Percentiles rank a stretch among this genome's conserved stretches.
phyloP scores from a whole-genome alignment of 2,797 vertebrate species.

The Bryconaethiops microstoma region DNA sequence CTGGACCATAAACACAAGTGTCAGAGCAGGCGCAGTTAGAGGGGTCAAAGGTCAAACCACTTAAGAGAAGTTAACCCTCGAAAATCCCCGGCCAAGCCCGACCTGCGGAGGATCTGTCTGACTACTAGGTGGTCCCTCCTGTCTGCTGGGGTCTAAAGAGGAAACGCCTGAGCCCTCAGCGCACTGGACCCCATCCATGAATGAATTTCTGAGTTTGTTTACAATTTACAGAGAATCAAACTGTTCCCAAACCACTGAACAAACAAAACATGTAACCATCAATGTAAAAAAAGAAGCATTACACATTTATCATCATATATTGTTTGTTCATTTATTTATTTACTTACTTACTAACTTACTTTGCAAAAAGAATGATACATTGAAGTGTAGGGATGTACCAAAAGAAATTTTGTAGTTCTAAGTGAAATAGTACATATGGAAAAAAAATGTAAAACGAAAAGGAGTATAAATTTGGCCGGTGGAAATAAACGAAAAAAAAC shows the following conservation, averaged over 20 bases:
- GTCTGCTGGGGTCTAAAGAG: neutral
- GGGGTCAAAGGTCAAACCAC: constrained; percentile 74
- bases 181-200: neutral
- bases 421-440: no score
- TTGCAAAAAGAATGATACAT: no score
- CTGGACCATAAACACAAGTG: constrained; percentile 55
- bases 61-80: constrained; percentile 64
- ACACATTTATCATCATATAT: no score
- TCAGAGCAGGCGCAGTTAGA: constrained; percentile 59
- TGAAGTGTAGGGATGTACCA: no score
- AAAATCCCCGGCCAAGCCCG: constrained; percentile 41
- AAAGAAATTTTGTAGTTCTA: no score
- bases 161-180: neutral
- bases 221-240: neutral
- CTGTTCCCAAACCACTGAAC: no score
- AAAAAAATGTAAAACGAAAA: no score
- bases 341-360: no score
- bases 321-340: no score
- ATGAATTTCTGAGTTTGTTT: neutral
- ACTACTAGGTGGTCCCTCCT: constrained; percentile 57
- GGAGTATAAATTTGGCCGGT: no score
- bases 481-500: no score
- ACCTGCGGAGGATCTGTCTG: constrained; percentile 64
- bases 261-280: neutral
- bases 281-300: neutral